Evolutionary conservation across 1,140 invertebrate species (phyloP).

Genomic region (Drosophila fuyamai): DNA sequence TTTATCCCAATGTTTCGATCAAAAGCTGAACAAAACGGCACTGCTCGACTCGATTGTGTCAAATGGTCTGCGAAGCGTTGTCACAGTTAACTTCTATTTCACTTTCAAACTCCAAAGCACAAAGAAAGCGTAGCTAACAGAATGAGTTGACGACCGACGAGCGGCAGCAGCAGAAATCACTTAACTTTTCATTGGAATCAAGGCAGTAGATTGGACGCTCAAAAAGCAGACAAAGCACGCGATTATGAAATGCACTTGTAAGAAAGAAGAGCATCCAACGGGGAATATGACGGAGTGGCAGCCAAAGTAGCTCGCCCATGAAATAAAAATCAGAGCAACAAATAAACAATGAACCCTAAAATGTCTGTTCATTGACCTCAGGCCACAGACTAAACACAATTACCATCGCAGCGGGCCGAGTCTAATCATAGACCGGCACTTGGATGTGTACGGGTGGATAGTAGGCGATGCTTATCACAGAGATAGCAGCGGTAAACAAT

Average conservation of each 20-base stretch:
- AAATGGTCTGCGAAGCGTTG: neutral
- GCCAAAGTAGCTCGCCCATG: conserved; percentile 13
- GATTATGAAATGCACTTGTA: conserved; percentile 57
- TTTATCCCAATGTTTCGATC: too few relatives aligned
- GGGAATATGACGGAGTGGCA: neutral
- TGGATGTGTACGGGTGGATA: conserved; percentile 9
- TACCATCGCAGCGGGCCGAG: conserved; percentile 28
- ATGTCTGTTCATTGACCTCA: conserved; percentile 66
- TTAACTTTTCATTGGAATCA: conserved; percentile 49
- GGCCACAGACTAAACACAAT: conserved; percentile 18
- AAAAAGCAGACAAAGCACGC: conserved; percentile 26
- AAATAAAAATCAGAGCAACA: conserved; percentile 57
- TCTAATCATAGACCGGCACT: conserved; percentile 50
- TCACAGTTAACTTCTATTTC: conserved; percentile 35
- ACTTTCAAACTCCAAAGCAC: conserved; percentile 21
- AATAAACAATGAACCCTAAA: conserved; percentile 70
- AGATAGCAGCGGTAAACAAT: neutral
- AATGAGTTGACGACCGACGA: neutral
- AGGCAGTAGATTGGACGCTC: conserved; percentile 5
- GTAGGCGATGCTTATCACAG: conserved; percentile 3
- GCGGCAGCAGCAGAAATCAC: conserved; percentile 17
- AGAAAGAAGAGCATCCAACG: neutral
- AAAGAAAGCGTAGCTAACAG: conserved; percentile 24
- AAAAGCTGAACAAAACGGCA: too few relatives aligned
- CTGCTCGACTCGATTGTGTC: too few relatives aligned